Base-by-base conservation (phyloP, 2,888 invertebrate species). In the Mermis nigrescens region DNA sequence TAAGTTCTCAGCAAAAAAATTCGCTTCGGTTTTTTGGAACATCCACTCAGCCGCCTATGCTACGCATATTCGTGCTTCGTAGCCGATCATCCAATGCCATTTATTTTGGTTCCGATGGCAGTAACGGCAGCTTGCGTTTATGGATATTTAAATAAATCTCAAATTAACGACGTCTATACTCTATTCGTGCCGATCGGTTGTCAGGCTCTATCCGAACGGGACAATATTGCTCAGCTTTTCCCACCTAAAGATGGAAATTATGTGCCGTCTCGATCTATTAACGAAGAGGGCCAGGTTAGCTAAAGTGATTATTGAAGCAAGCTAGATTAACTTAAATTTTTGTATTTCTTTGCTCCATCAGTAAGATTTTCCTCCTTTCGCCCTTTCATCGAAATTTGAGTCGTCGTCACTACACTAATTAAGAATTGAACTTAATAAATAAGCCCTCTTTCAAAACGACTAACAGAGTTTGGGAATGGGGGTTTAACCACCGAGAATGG, bases 211-310 rank as follows among this genome's bases (percentile, higher is more conserved):
- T 2, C n/a, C 45, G 60, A 60, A 52, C 31, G 53, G 7, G 26
- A 26, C 2, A 27, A 58, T 24, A 58, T 60, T 24, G 26, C 22
- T 24, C n/a, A 24, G 3, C 57, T 28, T 27, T 60, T 61, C 48
- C 57, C 57, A 7, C 24, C n/a, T 4, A 22, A 31, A 3, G 57
- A 60, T 32, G 57, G 57, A 19, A 31, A 28, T 31, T 60, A 58
- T 32, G 26, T 22, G 19, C 60, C 60, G 2, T 27, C 24, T 4
- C 48, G 29, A 29, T 22, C 52, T 22, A 28, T 46, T 4, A 7
- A 7, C 15, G 12, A 19, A 15, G 24, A 48, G 12, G 24, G 51
- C n/a, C n/a, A 48, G 24, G 12, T 15, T 24, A 24, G 7, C 67
- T 61, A 90, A 60, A 89, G n/a, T n/a, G n/a, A n/a, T n/a, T n/a